Evolutionary conservation across 2,888 invertebrate genomes (phyloP), one percentile per base, ranked within the genome.

Genomic region (Dromius quadrimaculatus): DNA sequence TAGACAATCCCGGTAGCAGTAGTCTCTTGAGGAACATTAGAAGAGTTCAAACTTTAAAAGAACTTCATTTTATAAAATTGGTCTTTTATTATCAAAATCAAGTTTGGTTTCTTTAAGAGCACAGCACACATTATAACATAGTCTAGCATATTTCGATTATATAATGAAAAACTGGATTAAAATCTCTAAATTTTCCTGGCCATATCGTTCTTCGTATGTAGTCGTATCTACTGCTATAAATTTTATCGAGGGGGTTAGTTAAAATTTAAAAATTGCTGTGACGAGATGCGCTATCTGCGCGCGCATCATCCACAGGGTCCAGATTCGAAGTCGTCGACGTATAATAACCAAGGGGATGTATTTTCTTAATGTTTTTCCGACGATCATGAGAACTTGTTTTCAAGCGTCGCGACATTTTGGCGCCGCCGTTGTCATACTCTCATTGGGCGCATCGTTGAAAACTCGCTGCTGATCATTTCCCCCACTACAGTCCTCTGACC

Each of bases 331-430:
- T 43, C 43, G 43, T 19, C 20, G 15, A 23, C 64, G 47, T 64
- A 64, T 64, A 34, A 47, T 36, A 54, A 50, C 19, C 41, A 23
- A 36, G 59, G 36, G 68, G 59, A 45, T 59, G 68, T 57, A 68
- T 68, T 50, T 68, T 68, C 68, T 68, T 68, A 68, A 68, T 68
- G 68, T 68, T 68, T 68, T 68, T 59, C 57, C 68, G 34, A 45
- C 68, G 23, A 22, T 41, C 57, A 59, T 32, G 50, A 15, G 32
- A 43, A 59, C 59, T 59, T 68, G 68, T 68, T 68, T 82, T 82
- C 78, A 79, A 81, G 78, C 76, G 80, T 77, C 80, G 81, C 82
- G 82, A 79, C 82, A 78, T 74, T 79, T 81, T 79, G 82, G 81
- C 82, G 82, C 82, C 81, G 77, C 74, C 75, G 73, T 75, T 70